A percentile compares a stretch with the other conserved stretches of the same genome.
Conservation (phyloP, 1,140 invertebrate genomes). For the Harpegnathos saltator region DNA sequence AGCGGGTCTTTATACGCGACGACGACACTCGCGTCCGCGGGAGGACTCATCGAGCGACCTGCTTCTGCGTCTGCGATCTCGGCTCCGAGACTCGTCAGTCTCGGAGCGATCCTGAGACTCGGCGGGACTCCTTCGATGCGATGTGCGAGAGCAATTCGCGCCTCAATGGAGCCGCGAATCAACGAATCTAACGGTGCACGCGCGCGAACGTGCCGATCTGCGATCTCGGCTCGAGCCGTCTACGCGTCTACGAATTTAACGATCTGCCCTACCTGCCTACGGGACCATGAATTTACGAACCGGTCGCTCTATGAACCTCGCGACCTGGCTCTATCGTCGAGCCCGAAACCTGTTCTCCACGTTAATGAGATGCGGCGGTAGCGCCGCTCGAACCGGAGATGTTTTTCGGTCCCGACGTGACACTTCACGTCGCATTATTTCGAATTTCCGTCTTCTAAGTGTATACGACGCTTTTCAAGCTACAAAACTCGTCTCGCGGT, state of each 20-base stretch:
- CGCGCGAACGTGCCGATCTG: conserved; percentile 19
- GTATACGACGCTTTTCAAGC: neutral
- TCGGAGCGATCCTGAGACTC: neutral
- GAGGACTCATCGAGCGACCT: neutral
- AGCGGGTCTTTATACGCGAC: too few species aligned
- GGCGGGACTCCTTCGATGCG: too few species aligned
- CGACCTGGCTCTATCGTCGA: neutral
- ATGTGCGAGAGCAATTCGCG: conserved; percentile 24
- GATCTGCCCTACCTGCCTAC: conserved; percentile 13
- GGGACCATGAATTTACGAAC: conserved; percentile 36
- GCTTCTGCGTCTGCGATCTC: neutral
- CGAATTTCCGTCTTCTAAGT: neutral
- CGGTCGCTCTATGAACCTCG: neutral
- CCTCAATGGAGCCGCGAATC: conserved; percentile 8
- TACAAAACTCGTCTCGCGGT: too few species aligned
- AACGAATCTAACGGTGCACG: neutral
- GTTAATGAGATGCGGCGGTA: neutral
- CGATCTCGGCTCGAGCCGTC: neutral
- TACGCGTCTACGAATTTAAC: conserved; percentile 36
- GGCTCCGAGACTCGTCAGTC: neutral
- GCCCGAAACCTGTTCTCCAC: neutral
- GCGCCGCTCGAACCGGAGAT: neutral
- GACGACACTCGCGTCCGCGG: too few species aligned
- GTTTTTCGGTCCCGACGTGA: neutral
- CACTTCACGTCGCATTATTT: neutral